Evolutionary conservation across 1,140 invertebrate genomes (phyloP).

Genomic region (Drosophila burlai): DNA sequence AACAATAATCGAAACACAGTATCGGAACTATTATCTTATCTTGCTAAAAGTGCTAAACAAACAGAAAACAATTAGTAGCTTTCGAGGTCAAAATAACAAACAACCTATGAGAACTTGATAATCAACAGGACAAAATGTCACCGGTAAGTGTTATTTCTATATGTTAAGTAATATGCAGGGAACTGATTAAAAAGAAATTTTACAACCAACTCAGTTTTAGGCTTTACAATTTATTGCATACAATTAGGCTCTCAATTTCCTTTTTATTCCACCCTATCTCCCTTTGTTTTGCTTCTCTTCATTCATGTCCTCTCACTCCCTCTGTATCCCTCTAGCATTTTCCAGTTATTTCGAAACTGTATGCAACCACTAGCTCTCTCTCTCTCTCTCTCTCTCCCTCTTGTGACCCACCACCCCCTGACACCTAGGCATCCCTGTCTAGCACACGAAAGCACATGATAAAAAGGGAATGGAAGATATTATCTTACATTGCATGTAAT

Average conservation of each 20-base stretch:
- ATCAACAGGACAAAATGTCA: constrained; percentile 27
- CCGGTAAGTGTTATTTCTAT: constrained; percentile 45
- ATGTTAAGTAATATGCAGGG: not conserved
- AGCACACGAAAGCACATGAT: constrained; percentile 10
- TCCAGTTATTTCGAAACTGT: constrained; percentile 52
- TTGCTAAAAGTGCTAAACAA: not conserved
- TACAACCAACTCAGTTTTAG: not conserved
- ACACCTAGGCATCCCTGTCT: constrained; percentile 24
- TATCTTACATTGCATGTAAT: constrained; percentile 32
- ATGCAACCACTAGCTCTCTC: constrained; percentile 35
- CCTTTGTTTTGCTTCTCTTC: constrained; percentile 49
- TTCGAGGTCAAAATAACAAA: not conserved
- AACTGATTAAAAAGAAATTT: not conserved
- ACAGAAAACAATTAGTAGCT: constrained; percentile 10
- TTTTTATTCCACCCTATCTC: not conserved
- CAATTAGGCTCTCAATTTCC: constrained; percentile 10
- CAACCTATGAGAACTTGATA: constrained; percentile 34
- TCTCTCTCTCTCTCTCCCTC: not conserved
- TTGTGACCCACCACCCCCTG: constrained; percentile 9
- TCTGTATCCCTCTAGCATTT: constrained; percentile 16
- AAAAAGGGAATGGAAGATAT: constrained; percentile 12
- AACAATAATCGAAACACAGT: not conserved
- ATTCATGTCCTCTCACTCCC: constrained; percentile 57
- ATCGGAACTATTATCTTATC: constrained; percentile 29
- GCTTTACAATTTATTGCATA: constrained; percentile 36